Percentiles rank a stretch among this genome's conserved stretches.
phyloP scores from a whole-genome alignment of 2,888 invertebrate species.

The Notodonta ziczac region DNA sequence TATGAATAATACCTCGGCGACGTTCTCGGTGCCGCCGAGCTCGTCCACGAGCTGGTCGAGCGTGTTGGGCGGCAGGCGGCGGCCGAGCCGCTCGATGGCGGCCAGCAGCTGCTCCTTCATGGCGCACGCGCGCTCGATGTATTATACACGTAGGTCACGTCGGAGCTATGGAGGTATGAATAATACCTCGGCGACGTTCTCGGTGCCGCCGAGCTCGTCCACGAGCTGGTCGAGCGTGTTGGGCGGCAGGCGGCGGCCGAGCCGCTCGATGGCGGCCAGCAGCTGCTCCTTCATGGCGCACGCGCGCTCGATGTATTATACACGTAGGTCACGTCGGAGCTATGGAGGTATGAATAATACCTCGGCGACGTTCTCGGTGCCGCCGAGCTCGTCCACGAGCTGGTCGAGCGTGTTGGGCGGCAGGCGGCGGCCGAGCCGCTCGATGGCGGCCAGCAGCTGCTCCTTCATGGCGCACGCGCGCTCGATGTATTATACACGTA shows the following conservation, averaged over 20 bases:
- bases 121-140: constrained; percentile 93
- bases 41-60: constrained; percentile 99
- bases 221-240: constrained; percentile 99
- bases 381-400: constrained; percentile 98
- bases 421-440: constrained; percentile 92
- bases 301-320: constrained; percentile 94
- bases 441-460: constrained; percentile 92
- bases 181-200: constrained; percentile 96
- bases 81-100: constrained; percentile 92
- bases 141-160: too few relatives aligned
- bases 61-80: constrained; percentile 97
- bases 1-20: constrained; percentile 93
- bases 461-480: constrained; percentile 97
- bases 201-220: constrained; percentile 98
- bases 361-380: constrained; percentile 99
- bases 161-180: too few relatives aligned
- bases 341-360: constrained; percentile 52
- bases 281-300: constrained; percentile 97
- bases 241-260: constrained; percentile 95
- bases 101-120: constrained; percentile 97
- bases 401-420: constrained; percentile 99
- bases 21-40: constrained; percentile 98
- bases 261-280: constrained; percentile 90
- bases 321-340: too few relatives aligned
- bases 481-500: too few relatives aligned